phyloP scores from a whole-genome alignment of 2,113 vertebrate species.

The Patagioenas fasciata region DNA sequence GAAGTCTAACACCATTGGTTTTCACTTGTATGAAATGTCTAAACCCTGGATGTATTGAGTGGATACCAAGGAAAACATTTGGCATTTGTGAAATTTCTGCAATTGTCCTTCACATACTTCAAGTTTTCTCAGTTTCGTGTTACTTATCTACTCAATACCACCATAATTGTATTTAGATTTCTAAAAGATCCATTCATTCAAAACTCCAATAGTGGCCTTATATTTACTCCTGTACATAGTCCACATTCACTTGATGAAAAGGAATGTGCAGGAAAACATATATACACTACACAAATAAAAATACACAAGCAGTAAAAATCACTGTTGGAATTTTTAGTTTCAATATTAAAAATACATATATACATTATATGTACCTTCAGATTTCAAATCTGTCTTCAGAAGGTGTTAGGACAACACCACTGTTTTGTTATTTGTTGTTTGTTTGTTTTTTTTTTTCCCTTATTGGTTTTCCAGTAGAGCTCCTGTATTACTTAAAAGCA shows the following conservation, averaged over 20 bases:
- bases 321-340: not conserved
- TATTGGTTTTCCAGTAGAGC: not conserved
- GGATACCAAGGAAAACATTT: not conserved
- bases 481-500: not conserved
- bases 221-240: not conserved
- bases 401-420: not conserved
- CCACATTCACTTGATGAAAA: not conserved
- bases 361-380: not conserved
- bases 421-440: not conserved
- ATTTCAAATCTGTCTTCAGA: not conserved
- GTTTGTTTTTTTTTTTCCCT: too few relatives aligned
- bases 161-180: not conserved
- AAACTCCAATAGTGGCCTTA: not conserved
- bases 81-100: not conserved
- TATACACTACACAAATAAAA: not conserved
- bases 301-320: not conserved
- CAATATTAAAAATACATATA: not conserved
- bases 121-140: not conserved
- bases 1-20: not conserved
- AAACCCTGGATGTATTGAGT: not conserved
- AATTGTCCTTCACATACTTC: not conserved
- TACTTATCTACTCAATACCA: not conserved
- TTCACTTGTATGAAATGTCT: not conserved
- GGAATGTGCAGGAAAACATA: not conserved
- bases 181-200: not conserved